phyloP scores from a whole-genome alignment of 2,113 vertebrate genomes.

The Crotalus helleri region DNA sequence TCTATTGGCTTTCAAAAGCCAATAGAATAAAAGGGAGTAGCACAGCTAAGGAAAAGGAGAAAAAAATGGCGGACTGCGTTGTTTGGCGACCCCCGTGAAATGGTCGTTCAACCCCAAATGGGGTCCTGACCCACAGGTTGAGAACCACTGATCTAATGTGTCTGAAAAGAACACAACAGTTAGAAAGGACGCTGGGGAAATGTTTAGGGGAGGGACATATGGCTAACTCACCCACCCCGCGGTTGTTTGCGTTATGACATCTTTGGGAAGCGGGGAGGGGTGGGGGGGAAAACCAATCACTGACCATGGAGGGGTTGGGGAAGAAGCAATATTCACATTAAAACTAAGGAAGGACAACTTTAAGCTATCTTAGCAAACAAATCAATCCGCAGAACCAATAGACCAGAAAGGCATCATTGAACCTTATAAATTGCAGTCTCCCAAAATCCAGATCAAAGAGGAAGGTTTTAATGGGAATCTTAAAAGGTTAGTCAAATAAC shows the following conservation, averaged over 20 bases:
- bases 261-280: constrained; percentile 14
- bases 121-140: no score
- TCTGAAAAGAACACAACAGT: constrained; percentile 67
- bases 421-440: no score
- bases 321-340: constrained; percentile 40
- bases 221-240: constrained; percentile 35
- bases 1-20: no score
- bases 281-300: background rate
- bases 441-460: background rate
- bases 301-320: background rate
- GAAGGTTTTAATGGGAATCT: background rate
- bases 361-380: constrained; percentile 42
- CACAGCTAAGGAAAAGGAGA: no score
- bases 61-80: no score
- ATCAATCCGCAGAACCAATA: constrained; percentile 27
- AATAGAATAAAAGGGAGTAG: no score
- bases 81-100: no score
- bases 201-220: constrained; percentile 19
- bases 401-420: background rate
- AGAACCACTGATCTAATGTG: constrained; percentile 65
- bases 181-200: constrained; percentile 35
- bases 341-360: constrained; percentile 27
- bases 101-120: no score
- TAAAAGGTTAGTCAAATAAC: background rate
- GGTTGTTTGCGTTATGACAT: constrained; percentile 48